Evolutionary conservation across 2,797 vertebrate species (phyloP).

Genomic region (Salarias fasciatus): DNA sequence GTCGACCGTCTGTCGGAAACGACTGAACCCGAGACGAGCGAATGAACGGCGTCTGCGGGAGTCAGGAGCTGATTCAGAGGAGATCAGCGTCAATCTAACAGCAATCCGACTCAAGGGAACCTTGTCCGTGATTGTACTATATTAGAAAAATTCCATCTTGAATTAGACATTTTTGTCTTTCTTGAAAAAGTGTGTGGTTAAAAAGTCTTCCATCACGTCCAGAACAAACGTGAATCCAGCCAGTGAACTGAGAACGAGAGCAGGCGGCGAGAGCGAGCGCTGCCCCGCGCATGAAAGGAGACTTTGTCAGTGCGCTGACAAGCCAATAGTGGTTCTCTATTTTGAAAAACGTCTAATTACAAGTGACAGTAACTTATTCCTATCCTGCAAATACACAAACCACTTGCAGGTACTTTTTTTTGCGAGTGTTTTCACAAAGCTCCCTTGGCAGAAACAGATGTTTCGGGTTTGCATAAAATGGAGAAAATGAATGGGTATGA

Average conservation of each 20-base stretch:
- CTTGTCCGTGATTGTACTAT: slow-evolving; percentile 28
- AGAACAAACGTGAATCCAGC: slow-evolving; percentile 59
- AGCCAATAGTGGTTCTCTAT: slow-evolving; percentile 69
- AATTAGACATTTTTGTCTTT: slow-evolving; percentile 28
- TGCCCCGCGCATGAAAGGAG: slow-evolving; percentile 70
- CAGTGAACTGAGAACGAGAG: slow-evolving; percentile 54
- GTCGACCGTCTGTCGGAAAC: slow-evolving; percentile 34
- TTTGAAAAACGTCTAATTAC: slow-evolving; percentile 75
- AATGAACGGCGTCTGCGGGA: slow-evolving; percentile 51
- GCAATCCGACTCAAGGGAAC: slow-evolving; percentile 45
- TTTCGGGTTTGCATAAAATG: slow-evolving; percentile 72
- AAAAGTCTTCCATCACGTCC: slow-evolving; percentile 50
- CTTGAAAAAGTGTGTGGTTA: slow-evolving; percentile 37
- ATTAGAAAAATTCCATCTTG: slow-evolving; percentile 46
- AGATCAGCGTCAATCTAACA: slow-evolving; percentile 45
- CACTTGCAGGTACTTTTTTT: slow-evolving; percentile 81
- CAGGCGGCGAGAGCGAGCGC: slow-evolving; percentile 37
- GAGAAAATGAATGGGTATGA: slow-evolving; percentile 66
- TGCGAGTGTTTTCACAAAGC: slow-evolving; percentile 76
- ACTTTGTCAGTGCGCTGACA: slow-evolving; percentile 76
- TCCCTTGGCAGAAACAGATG: slow-evolving; percentile 63
- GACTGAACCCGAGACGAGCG: slow-evolving; percentile 41
- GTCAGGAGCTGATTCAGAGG: slow-evolving; percentile 55
- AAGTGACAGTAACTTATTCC: slow-evolving; percentile 78
- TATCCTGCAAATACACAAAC: slow-evolving; percentile 78